Evolutionary conservation across 2,888 invertebrate genomes (phyloP).

Genomic region (Caenorhabditis sp.): DNA sequence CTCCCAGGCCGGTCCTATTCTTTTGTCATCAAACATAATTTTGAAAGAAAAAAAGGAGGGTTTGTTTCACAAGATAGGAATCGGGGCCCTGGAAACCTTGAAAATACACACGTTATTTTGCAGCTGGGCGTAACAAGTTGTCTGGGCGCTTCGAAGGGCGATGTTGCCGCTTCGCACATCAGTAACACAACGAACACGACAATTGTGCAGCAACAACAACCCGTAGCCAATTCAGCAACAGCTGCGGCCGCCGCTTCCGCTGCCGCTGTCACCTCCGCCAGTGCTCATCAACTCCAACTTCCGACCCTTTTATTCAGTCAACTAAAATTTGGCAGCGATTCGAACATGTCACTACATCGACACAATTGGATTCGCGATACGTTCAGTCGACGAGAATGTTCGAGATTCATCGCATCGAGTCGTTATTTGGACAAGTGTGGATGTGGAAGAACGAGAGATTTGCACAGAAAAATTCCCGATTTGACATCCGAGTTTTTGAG

Average conservation of each 20-base stretch:
- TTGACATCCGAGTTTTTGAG: constrained; percentile 28
- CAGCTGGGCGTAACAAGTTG: constrained; percentile 36
- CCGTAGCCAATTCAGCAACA: background rate
- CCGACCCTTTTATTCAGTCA: constrained; percentile 41
- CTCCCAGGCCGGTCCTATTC: too few species aligned
- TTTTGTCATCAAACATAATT: background rate
- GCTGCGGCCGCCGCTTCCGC: too few species aligned
- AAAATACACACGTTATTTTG: background rate
- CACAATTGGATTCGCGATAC: constrained; percentile 84
- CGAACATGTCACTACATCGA: constrained; percentile 50
- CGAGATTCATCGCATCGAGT: constrained; percentile 57
- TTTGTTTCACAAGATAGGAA: too few species aligned
- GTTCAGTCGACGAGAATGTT: constrained; percentile 90
- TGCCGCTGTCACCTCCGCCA: constrained; percentile 17
- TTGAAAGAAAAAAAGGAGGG: too few species aligned
- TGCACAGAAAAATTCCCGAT: constrained; percentile 49
- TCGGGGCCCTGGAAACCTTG: too few species aligned
- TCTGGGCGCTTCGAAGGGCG: constrained; percentile 22
- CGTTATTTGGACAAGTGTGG: constrained; percentile 63
- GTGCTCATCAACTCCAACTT: constrained; percentile 11
- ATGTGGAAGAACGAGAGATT: constrained; percentile 53
- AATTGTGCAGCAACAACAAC: background rate
- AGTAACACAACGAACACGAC: constrained; percentile 10
- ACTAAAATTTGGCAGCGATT: constrained; percentile 33
- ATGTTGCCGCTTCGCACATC: constrained; percentile 9